phyloP scores from a whole-genome alignment of 2,113 vertebrate genomes.

The Podarcis cretensis region DNA sequence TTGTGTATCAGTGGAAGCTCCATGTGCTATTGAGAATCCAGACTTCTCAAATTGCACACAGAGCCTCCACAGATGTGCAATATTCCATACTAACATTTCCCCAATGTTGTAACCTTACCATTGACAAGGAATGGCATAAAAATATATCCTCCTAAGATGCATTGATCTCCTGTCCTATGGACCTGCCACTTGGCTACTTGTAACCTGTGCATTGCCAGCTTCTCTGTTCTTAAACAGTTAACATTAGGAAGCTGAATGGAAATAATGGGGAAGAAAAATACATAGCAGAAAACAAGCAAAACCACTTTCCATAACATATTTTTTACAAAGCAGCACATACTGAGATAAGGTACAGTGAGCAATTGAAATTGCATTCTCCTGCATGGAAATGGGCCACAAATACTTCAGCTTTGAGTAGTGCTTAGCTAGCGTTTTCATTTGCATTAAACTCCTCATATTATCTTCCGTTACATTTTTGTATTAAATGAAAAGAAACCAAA shows the following conservation, averaged over 20 bases:
- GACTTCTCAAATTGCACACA: no score
- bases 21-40: no score
- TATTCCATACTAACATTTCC: no score
- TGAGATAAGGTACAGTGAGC: neutral
- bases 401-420: neutral
- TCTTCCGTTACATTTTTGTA: conserved; percentile 31
- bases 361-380: neutral
- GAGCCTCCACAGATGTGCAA: no score
- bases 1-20: no score
- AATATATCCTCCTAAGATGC: neutral
- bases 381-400: neutral
- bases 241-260: accelerated
- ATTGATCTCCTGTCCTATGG: neutral
- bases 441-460: neutral
- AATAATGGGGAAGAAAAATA: neutral
- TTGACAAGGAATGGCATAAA: neutral
- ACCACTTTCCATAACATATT: accelerated
- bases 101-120: no score
- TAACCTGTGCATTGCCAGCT: neutral
- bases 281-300: accelerated
- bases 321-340: neutral
- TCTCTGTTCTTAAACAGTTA: neutral
- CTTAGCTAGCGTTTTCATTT: accelerated
- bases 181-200: neutral
- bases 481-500: neutral